phyloP scores from a whole-genome alignment of 2,113 vertebrate genomes.

The Elgaria multicarinata region DNA sequence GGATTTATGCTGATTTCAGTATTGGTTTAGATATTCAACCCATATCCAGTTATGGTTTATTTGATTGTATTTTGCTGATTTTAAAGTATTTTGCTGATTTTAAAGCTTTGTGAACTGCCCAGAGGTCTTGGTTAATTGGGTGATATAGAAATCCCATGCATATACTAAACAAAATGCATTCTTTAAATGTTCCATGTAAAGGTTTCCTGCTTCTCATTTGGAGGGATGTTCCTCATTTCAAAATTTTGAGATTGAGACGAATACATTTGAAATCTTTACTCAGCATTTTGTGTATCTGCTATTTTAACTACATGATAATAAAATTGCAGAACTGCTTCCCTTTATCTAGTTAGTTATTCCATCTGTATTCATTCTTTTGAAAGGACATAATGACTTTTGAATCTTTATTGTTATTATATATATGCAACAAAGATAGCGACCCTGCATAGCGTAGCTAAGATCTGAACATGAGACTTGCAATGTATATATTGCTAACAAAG shows the following conservation, averaged over 20 bases:
- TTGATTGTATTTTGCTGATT: neutral
- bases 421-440: no score
- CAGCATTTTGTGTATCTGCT: neutral
- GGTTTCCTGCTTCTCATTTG: neutral
- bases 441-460: neutral
- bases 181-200: neutral
- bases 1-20: neutral
- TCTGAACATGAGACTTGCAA: neutral
- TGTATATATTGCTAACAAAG: no score
- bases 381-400: neutral
- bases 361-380: neutral
- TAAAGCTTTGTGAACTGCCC: neutral
- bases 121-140: neutral
- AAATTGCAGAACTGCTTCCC: neutral
- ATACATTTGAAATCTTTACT: neutral
- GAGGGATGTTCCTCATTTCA: neutral
- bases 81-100: neutral
- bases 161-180: neutral
- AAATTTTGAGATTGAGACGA: neutral
- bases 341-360: neutral
- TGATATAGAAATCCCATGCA: neutral
- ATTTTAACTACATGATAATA: neutral
- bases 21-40: neutral
- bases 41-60: neutral
- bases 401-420: neutral